Base-by-base conservation (phyloP, 2,888 invertebrate genomes). In the Drosophila seclusa region DNA sequence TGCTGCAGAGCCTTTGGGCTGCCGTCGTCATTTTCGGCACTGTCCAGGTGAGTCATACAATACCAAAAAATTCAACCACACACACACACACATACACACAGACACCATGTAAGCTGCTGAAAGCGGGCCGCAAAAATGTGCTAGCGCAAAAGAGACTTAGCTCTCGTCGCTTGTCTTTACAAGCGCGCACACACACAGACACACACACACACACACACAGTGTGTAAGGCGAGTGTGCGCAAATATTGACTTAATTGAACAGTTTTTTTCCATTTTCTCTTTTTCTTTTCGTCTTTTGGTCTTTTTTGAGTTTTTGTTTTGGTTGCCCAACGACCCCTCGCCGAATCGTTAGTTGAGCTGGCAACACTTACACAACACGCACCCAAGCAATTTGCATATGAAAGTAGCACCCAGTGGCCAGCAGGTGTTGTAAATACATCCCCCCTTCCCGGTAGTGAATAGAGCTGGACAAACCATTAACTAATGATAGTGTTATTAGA, bases 231-330 rank as follows among this genome's bases (percentile, higher is more conserved):
- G 87, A 84, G 84, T 84, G 80, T 85, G 86, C 88, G 83, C 82
- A 86, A 89, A 88, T 83, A 89, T 86, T 86, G 90, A 81, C 86
- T 86, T 89, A 83, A 89, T 86, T 86, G 89, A 89, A 86, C 80
- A 71, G 71, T 72, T 82, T 74, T 72, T 72, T 45, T 45, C 21
- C 45, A 45, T 76, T 71, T 66, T 61, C 45, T 38, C 13, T 18
- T 53, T 45, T 32, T 8, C 31, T 34, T 50, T 50, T 42, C 40
- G n/a, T 38, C 40, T 61, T 40, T 42, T 40, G 31, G 50, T n/a
- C 2, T 52, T 27, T 18, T 38, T 38, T 54, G 45, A 45, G 45
- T 45, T 69, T 69, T 73, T 73, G 71, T 76, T 82, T 84, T 73
- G 78, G 58, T 63, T n/a, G 42, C 53, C 50, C 34, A 54, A 27